Percentiles rank a stretch among this genome's conserved stretches.
These are phyloP conservation scores for Seriola aureovittata DNA, from an alignment of 2,113 vertebrate genomes.

Conservation along the genomic window DNA sequence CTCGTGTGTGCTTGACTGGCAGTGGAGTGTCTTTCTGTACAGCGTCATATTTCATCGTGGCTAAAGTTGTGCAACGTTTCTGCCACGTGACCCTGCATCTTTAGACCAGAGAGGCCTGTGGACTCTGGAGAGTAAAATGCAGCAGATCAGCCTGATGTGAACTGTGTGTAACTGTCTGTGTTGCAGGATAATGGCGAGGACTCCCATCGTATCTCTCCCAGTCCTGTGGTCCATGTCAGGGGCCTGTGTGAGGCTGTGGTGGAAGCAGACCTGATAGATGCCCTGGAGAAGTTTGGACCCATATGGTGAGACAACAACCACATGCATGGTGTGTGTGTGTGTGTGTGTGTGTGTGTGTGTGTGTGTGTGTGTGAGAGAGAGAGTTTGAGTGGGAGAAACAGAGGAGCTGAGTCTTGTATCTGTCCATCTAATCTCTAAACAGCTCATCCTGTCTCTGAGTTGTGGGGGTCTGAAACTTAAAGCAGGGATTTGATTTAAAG, in stretches of 20 bases:
- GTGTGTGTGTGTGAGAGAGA: too few species aligned
- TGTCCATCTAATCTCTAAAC: too few species aligned
- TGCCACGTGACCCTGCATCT: too few species aligned
- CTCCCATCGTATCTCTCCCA: constrained; percentile 92
- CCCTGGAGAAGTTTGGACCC: constrained; percentile 94
- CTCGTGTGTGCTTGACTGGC: background rate
- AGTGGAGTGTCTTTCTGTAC: background rate
- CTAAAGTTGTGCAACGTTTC: background rate
- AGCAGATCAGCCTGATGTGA: background rate
- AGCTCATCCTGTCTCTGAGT: background rate
- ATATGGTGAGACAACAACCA: constrained; percentile 88
- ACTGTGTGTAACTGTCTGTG: constrained; percentile 28
- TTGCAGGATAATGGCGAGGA: constrained; percentile 80
- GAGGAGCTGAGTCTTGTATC: too few species aligned
- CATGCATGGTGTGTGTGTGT: background rate
- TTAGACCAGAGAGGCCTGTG: background rate
- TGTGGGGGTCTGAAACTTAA: background rate
- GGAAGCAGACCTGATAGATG: constrained; percentile 97
- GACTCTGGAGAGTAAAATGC: background rate
- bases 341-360: background rate
- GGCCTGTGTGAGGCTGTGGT: constrained; percentile 96
- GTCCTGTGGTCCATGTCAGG: constrained; percentile 95
- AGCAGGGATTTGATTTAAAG: too few species aligned
- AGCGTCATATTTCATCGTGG: background rate
- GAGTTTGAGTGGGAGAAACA: too few species aligned